phyloP scores from a whole-genome alignment of 2,888 invertebrate genomes.

The Rhaphigaster nebulosa region DNA sequence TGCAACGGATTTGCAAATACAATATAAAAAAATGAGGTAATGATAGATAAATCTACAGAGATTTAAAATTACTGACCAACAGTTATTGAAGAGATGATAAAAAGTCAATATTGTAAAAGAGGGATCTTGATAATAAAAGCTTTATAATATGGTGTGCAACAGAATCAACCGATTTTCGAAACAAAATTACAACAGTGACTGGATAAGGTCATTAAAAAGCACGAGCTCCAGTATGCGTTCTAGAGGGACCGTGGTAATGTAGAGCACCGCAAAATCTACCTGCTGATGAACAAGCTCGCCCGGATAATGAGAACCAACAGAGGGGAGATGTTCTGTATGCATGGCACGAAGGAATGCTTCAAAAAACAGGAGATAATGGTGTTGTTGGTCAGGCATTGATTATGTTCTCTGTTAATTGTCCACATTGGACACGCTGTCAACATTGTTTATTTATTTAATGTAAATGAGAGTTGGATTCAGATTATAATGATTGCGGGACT shows the following conservation, averaged over 20 bases:
- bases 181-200: neutral
- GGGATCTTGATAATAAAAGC: neutral
- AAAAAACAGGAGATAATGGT: neutral
- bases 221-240: neutral
- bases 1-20: no score
- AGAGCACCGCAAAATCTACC: neutral
- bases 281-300: slow-evolving; percentile 6
- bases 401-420: neutral
- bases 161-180: neutral
- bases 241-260: neutral
- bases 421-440: neutral
- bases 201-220: slow-evolving; percentile 12
- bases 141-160: neutral
- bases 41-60: no score
- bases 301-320: neutral
- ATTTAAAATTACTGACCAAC: neutral
- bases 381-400: neutral
- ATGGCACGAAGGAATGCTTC: neutral
- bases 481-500: neutral
- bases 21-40: no score
- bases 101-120: neutral
- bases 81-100: neutral
- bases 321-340: neutral
- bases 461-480: neutral
- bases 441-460: neutral